A percentile compares a stretch with the other conserved stretches of the same genome.
phyloP scores from a whole-genome alignment of 2,113 vertebrate species.

The Apaloderma vittatum region DNA sequence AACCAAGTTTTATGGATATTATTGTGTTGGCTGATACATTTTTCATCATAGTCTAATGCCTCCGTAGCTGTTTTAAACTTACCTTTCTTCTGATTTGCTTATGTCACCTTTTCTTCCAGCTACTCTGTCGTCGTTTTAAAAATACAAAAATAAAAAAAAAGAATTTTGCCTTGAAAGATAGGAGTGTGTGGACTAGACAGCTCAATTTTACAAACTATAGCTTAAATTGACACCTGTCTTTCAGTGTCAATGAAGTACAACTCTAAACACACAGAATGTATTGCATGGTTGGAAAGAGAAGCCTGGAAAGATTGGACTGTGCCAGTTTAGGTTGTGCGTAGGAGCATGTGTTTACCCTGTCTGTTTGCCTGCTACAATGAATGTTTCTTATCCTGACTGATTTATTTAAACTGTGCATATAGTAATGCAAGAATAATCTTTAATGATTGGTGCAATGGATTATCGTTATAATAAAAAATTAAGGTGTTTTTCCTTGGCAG shows the following conservation, averaged over 20 bases:
- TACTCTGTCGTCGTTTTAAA: not conserved
- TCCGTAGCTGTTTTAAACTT: not conserved
- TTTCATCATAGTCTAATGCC: not conserved
- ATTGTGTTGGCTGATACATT: not conserved
- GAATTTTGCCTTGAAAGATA: not conserved
- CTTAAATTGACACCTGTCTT: not conserved
- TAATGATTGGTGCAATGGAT: not conserved
- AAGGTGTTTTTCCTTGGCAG: not conserved
- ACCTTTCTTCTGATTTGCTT: not conserved
- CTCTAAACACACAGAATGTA: not conserved
- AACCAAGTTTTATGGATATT: not conserved
- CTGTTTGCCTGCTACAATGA: not conserved
- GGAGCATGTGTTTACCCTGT: not conserved
- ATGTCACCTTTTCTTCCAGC: not conserved
- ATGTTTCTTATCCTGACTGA: not conserved
- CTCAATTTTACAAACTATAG: not conserved
- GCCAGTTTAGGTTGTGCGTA: not conserved
- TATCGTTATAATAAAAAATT: not conserved
- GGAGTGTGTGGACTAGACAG: not conserved
- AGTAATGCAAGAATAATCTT: not conserved
- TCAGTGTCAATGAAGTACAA: not conserved
- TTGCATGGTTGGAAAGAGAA: not conserved
- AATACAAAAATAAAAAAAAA: not conserved
- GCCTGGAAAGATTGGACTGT: not conserved
- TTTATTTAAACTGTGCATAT: not conserved